Conservation (phyloP, 2,113 vertebrate genomes). For the Pomatorhinus ruficollis region DNA sequence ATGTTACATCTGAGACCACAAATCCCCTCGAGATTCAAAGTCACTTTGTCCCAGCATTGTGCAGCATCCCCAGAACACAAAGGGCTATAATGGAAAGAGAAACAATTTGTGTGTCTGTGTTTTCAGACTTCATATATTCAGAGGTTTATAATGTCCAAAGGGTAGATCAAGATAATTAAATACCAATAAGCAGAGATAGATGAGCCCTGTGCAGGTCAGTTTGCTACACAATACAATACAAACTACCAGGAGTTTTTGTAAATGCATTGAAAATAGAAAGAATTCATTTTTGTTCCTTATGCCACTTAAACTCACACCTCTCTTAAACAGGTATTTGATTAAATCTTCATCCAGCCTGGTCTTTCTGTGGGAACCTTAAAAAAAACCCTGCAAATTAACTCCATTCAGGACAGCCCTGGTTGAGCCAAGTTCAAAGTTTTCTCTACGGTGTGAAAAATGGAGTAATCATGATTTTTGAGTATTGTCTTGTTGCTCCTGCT, state of each 20-base stretch:
- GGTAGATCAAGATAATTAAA: conserved; percentile 12
- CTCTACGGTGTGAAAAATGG: background rate
- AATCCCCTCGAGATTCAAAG: conserved; percentile 16
- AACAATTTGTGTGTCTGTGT: background rate
- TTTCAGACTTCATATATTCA: conserved; percentile 12
- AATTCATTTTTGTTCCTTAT: background rate
- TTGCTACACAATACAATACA: background rate
- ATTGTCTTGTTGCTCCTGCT: background rate
- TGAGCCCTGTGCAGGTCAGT: background rate
- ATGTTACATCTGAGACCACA: conserved; percentile 3
- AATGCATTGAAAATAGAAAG: background rate
- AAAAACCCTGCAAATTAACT: background rate
- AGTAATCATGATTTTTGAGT: background rate
- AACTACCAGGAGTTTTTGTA: background rate
- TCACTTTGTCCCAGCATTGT: conserved; percentile 3
- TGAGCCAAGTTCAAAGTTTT: background rate
- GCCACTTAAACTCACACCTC: background rate
- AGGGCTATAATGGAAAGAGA: background rate
- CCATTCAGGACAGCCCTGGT: background rate
- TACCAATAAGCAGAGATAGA: background rate
- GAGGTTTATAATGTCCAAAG: conserved; percentile 4
- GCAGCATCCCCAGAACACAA: background rate
- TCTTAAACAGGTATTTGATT: background rate
- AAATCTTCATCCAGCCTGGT: background rate
- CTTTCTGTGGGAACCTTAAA: background rate